Evolutionary conservation across 2,113 vertebrate species (phyloP).

Genomic region (Psilopogon haemacephalus): DNA sequence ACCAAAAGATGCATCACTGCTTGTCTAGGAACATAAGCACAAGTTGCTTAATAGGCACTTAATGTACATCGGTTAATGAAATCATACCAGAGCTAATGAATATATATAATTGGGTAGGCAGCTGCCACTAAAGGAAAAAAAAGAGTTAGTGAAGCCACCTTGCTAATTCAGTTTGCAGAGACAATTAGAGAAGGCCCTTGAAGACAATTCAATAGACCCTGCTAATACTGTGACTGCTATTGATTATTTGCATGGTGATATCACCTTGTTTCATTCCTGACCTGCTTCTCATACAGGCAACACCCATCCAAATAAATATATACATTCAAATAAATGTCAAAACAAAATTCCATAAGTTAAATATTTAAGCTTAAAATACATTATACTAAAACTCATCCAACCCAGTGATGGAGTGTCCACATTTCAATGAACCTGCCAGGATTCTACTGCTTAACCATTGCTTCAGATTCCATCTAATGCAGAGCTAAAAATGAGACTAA

Average conservation of each 20-base stretch:
- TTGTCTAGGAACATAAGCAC: slow-evolving; percentile 40
- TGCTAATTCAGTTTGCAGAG: slow-evolving; percentile 45
- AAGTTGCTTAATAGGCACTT: slow-evolving; percentile 41
- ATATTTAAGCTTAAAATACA: background rate
- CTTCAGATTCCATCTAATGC: background rate
- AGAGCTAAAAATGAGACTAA: background rate
- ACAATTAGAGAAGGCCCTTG: slow-evolving; percentile 14
- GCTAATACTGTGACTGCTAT: background rate
- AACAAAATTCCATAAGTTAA: background rate
- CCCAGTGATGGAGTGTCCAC: background rate
- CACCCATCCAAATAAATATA: background rate
- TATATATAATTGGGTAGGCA: slow-evolving; percentile 33
- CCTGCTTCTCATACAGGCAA: background rate
- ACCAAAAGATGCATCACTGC: slow-evolving; percentile 32
- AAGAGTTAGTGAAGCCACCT: slow-evolving; percentile 1
- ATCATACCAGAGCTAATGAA: slow-evolving; percentile 58
- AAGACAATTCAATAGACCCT: slow-evolving; percentile 13
- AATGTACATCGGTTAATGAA: slow-evolving; percentile 45
- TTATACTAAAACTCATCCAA: background rate
- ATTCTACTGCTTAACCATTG: background rate
- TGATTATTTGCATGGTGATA: background rate
- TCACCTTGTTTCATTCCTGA: rapidly evolving
- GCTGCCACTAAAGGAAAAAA: slow-evolving; percentile 21
- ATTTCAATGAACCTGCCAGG: background rate
- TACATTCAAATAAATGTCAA: background rate